Base-by-base conservation (phyloP, 1,140 invertebrate species). In the Drosophila tropicalis region DNA sequence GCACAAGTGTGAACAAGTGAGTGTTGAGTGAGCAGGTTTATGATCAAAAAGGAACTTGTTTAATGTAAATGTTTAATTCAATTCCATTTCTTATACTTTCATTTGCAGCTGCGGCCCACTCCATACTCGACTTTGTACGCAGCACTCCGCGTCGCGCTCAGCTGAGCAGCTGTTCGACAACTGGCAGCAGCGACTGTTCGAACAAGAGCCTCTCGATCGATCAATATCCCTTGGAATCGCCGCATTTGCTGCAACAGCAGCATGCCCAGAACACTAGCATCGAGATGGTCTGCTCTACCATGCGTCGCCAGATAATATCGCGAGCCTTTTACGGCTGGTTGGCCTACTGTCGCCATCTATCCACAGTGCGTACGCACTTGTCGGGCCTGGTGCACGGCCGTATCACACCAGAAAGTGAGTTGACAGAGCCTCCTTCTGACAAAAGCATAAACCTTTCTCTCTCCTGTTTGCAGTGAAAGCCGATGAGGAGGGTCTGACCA, bases 311-410 rank as follows among this genome's bases (percentile, higher is more conserved):
- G 93, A 98, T 99, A 62, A 96, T 99, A 70, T 98, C 97, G 0
- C 93, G 98, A 72, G 98, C 98, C 51, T 99, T 99, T 92, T 98
- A 99, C 92, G 98, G 98, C 62, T 99, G 97, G 98, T 93, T 98
- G 54, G 97, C 98, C 7, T 98, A 99, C 91, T 98, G 97, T 91
- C 93, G 98, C 12, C 98, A 99, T 91, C 92, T 99, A 76, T 96
- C 96, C 64, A 99, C 97, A 0, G 97, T 99, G 0, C 93, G 98
- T 40, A 98, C 96, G 0, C 98, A 99, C 93, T 93, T 99, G 29
- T 96, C 97, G 39, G 97, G 97, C n/a, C 93, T 98, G 9, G 97
- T 99, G 0, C 94, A 96, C 90, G 93, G 94, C 2, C 94, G 93
- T 67, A 96, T 96, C 68, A 92, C 95, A 13, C 92, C 94, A 15